Base-by-base conservation (phyloP, 2,888 invertebrate genomes). In the Phasia obesa region DNA sequence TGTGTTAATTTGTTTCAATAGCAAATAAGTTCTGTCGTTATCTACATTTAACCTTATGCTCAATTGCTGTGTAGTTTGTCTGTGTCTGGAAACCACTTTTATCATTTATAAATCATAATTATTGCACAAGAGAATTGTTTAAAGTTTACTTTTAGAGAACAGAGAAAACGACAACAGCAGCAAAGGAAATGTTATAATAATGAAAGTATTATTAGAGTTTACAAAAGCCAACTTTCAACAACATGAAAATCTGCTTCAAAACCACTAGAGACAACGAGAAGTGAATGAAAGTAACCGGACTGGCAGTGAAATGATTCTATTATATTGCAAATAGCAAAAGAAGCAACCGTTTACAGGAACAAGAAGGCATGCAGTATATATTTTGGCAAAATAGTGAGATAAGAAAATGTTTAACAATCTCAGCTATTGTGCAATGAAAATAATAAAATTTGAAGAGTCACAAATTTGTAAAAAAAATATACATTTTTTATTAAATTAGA, bases 231-330 rank as follows among this genome's bases (percentile, higher is more conserved):
- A 70, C 55, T 64, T 70, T 78, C 44, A 70, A 76, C 65, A 76
- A 57, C 62, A 70, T 35, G 38, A 78, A 64, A 70, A 55, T 77
- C 47, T 47, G 35, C 44, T 60, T 77, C 51, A 77, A 70, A 77
- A 31, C 70, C 77, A 77, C 77, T 23, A 55, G 77, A 77, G 77
- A 77, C n/a, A n/a, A n/a, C n/a, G n/a, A n/a, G n/a, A n/a, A n/a
- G n/a, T n/a, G n/a, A n/a, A n/a, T n/a, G n/a, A n/a, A n/a, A n/a
- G n/a, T n/a, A n/a, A n/a, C n/a, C 70, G 55, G 38, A 65, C 55
- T 27, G 27, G 11, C 49, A 49, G 49, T 17, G 17, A 55, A 55
- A 55, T 27, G 27, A 7, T 31, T 5, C 27, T 5, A 27, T 5
- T 27, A 49, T 19, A 21, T 55, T 27, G 31, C 1, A 31, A n/a